phyloP scores from a whole-genome alignment of 2,888 invertebrate genomes.

The Trichogramma dendrolimi region DNA sequence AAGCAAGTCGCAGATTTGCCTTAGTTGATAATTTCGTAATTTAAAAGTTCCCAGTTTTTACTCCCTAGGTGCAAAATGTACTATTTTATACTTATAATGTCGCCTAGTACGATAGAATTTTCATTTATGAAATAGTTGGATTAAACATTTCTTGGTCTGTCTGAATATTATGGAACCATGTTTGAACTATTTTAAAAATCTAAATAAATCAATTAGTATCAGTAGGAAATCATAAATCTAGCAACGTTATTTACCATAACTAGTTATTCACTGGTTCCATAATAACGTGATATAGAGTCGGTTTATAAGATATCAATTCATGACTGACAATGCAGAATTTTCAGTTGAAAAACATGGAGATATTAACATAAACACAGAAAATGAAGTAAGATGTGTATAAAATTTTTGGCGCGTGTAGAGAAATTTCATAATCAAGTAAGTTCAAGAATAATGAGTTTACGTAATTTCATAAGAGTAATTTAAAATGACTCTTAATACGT shows the following conservation, averaged over 20 bases:
- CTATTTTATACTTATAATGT: too few relatives aligned
- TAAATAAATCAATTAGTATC: neutral
- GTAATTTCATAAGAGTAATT: too few relatives aligned
- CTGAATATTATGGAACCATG: constrained; percentile 40
- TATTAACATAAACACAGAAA: constrained; percentile 37
- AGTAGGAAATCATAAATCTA: neutral
- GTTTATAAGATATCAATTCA: constrained; percentile 9
- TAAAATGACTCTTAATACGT: too few relatives aligned
- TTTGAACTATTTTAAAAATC: neutral
- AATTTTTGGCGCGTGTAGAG: too few relatives aligned
- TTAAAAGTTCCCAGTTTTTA: too few relatives aligned
- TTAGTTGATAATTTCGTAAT: too few relatives aligned
- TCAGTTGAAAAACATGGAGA: constrained; percentile 49
- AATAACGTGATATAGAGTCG: constrained; percentile 22
- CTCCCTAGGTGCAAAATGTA: too few relatives aligned
- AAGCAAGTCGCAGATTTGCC: too few relatives aligned
- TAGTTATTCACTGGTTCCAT: constrained; percentile 31
- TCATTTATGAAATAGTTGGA: constrained; percentile 37
- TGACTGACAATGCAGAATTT: constrained; percentile 39
- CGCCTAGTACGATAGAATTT: neutral
- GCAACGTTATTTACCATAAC: constrained; percentile 1
- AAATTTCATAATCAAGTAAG: too few relatives aligned
- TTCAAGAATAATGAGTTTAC: too few relatives aligned
- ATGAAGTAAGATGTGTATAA: constrained; percentile 10
- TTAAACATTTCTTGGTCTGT: constrained; percentile 47